Base-by-base conservation (phyloP, 2,888 invertebrate species). In the Desoria tigrina region DNA sequence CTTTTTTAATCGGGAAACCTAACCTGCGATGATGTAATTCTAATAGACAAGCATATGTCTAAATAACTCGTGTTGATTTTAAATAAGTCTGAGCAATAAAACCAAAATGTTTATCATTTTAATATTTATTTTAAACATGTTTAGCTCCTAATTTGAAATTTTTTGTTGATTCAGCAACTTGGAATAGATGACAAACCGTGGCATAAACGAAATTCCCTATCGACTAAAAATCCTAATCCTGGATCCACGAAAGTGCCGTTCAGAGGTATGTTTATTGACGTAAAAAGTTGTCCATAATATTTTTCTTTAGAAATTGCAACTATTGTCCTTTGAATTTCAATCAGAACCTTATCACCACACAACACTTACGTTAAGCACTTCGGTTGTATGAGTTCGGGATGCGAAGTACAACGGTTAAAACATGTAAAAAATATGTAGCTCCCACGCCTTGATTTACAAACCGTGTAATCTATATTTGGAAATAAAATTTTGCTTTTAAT, bases 111-210 rank as follows among this genome's bases (percentile, higher is more conserved):
- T 32, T 32, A 32, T 7, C 32, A 37, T 18, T n/a, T 23, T 26
- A 49, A 6, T n/a, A 26, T 1, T 23, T 32, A 2, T 21, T 50
- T 21, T 49, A 37, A 7, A 32, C 2, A 53, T 51, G 21, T 39
- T n/a, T 50, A n/a, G 14, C 24, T 18, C 50, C 16, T 51, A 49
- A 28, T 11, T 37, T 23, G 16, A 42, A 26, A 21, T 32, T 32
- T 21, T 24, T 49, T 49, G 42, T 45, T 18, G 21, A 42, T 65
- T 74, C 78, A 86, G 81, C 84, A 85, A 77, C 82, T 83, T 73
- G 85, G 86, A 76, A 82, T 85, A 74, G 83, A 83, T 79, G 90
- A 90, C 78, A 87, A 87, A 68, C 90, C 90, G 1, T 90, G 90
- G 90, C 89, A 89, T 81, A 84, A 80, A 11, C 80, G 87, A 76